phyloP scores from a whole-genome alignment of 1,140 invertebrate species.

The Zaprionus tsacasi region DNA sequence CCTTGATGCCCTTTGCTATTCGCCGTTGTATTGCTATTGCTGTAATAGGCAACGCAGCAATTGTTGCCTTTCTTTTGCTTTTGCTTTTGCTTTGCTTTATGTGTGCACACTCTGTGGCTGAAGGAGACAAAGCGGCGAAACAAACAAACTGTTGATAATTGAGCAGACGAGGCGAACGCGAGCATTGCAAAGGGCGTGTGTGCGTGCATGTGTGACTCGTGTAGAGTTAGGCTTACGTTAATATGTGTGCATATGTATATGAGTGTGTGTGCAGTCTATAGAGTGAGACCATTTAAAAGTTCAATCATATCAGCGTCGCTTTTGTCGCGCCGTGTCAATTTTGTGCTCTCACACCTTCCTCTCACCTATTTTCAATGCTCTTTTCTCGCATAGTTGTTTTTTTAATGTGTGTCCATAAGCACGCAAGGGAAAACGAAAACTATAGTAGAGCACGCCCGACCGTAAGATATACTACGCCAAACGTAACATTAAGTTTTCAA shows the following conservation, averaged over 20 bases:
- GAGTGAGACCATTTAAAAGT: conserved; percentile 63
- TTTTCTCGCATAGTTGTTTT: conserved; percentile 18
- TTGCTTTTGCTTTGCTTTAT: conserved; percentile 46
- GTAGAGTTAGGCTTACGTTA: conserved; percentile 21
- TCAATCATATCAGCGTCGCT: conserved; percentile 72
- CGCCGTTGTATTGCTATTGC: conserved; percentile 27
- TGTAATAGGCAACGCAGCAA: conserved; percentile 51
- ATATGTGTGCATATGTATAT: not conserved
- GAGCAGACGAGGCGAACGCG: conserved; percentile 50
- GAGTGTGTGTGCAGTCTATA: not conserved
- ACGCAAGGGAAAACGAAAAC: not conserved
- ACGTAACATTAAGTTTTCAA: too few relatives aligned
- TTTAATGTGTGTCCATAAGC: conserved; percentile 39
- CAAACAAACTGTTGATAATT: conserved; percentile 77
- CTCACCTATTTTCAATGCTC: not conserved
- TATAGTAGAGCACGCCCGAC: too few relatives aligned
- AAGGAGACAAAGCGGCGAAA: conserved; percentile 50
- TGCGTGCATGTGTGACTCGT: not conserved
- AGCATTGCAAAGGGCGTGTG: conserved; percentile 39
- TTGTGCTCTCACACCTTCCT: conserved; percentile 15
- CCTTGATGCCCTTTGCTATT: conserved; percentile 19
- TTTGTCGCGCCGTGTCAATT: conserved; percentile 65
- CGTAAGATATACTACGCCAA: too few relatives aligned
- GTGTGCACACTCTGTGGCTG: conserved; percentile 22
- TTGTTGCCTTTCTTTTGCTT: conserved; percentile 42